Conservation (phyloP, 2,113 vertebrate species). For the Carollia perspicillata region DNA sequence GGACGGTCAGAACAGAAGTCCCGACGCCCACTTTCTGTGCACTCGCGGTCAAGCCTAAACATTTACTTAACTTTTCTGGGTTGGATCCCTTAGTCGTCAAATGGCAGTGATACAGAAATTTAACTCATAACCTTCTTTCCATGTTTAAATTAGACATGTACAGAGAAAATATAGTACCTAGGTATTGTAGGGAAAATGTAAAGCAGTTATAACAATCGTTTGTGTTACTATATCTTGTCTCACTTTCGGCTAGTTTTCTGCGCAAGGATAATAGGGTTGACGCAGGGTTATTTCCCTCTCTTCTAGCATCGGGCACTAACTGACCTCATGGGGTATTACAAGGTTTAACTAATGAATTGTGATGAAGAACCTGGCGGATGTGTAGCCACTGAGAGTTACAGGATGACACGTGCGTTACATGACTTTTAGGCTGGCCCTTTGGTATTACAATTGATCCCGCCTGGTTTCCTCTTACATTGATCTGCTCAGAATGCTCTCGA, state of each 20-base stretch:
- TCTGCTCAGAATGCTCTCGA: slow-evolving; percentile 66
- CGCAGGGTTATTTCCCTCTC: neutral
- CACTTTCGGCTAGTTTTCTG: neutral
- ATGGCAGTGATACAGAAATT: neutral
- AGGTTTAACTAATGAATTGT: slow-evolving; percentile 4
- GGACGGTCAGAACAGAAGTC: neutral
- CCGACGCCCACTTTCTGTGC: no score
- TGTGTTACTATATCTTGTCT: neutral
- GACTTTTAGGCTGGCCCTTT: slow-evolving; percentile 47
- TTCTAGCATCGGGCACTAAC: neutral
- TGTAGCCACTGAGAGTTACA: neutral
- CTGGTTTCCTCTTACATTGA: slow-evolving; percentile 68
- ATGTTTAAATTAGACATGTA: neutral
- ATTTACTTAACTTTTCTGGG: neutral
- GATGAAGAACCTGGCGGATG: neutral
- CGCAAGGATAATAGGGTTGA: neutral
- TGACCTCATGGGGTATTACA: neutral
- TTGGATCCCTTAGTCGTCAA: neutral
- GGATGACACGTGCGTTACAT: neutral
- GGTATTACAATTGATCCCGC: slow-evolving; percentile 69
- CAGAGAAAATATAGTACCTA: neutral
- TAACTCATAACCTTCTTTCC: neutral
- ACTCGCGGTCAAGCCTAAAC: neutral
- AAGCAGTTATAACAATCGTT: neutral
- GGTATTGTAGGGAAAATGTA: neutral